A percentile compares a stretch with the other conserved stretches of the same genome.
phyloP scores from a whole-genome alignment of 2,113 vertebrate species.

The Limnothrissa miodon region DNA sequence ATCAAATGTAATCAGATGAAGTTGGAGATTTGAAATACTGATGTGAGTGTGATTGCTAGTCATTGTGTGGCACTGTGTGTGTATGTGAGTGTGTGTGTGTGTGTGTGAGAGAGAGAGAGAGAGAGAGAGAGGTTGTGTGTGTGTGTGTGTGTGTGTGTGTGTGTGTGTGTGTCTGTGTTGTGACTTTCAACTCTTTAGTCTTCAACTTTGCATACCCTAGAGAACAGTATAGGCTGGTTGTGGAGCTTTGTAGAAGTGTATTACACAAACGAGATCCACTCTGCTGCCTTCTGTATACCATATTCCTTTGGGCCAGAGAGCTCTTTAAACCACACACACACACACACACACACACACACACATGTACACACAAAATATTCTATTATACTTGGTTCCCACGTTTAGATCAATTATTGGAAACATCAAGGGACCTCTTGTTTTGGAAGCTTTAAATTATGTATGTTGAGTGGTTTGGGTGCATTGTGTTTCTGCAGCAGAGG shows the following conservation, averaged over 20 bases:
- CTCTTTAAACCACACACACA: neutral
- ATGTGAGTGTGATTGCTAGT: constrained; percentile 44
- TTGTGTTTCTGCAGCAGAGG: neutral
- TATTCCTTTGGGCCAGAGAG: neutral
- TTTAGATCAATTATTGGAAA: constrained; percentile 7
- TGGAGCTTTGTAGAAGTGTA: neutral
- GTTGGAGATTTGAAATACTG: constrained; percentile 39
- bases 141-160: neutral
- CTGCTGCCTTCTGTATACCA: neutral
- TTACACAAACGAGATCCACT: neutral
- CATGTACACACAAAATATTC: neutral
- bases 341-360: neutral
- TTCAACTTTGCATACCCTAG: neutral
- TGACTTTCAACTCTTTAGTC: neutral
- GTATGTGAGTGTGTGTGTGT: neutral
- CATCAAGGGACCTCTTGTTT: constrained; percentile 4
- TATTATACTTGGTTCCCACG: neutral
- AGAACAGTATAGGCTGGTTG: neutral
- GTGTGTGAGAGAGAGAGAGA: neutral
- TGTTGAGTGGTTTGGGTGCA: constrained; percentile 1
- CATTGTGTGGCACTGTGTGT: neutral
- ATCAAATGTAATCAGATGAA: constrained; percentile 52
- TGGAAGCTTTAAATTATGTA: constrained; percentile 6
- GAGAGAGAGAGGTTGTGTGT: too few relatives aligned
- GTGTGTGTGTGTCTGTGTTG: neutral